phyloP scores from a whole-genome alignment of 2,113 vertebrate species.

The Brachypteracias leptosomus region DNA sequence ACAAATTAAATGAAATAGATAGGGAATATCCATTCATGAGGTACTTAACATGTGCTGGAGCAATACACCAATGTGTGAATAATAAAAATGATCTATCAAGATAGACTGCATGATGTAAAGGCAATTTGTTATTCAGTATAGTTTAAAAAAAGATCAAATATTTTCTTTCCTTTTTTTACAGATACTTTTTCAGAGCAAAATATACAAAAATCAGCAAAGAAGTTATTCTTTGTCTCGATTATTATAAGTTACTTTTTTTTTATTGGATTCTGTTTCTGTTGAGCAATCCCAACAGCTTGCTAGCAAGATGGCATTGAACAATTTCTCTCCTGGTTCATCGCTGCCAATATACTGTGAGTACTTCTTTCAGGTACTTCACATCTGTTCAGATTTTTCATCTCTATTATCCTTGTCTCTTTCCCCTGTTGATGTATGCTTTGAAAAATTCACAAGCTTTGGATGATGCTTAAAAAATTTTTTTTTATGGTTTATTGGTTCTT shows the following conservation, averaged over 20 bases:
- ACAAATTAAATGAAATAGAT: conserved; percentile 49
- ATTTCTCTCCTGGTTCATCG: neutral
- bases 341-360: neutral
- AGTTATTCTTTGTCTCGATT: neutral
- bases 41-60: neutral
- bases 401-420: neutral
- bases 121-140: neutral
- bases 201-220: neutral
- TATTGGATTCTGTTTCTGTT: neutral
- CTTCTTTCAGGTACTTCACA: neutral
- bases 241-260: neutral
- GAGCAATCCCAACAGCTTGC: neutral
- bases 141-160: neutral
- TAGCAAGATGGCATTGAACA: neutral
- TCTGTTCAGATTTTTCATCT: neutral
- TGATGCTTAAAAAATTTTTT: neutral
- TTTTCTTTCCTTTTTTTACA: neutral
- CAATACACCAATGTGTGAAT: neutral
- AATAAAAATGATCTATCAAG: conserved; percentile 29
- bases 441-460: neutral
- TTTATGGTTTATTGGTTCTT: neutral
- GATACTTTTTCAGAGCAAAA: neutral
- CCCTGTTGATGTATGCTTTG: neutral
- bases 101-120: neutral
- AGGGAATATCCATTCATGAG: conserved; percentile 19